phyloP scores from a whole-genome alignment of 2,797 vertebrate genomes.

The Coluber constrictor region DNA sequence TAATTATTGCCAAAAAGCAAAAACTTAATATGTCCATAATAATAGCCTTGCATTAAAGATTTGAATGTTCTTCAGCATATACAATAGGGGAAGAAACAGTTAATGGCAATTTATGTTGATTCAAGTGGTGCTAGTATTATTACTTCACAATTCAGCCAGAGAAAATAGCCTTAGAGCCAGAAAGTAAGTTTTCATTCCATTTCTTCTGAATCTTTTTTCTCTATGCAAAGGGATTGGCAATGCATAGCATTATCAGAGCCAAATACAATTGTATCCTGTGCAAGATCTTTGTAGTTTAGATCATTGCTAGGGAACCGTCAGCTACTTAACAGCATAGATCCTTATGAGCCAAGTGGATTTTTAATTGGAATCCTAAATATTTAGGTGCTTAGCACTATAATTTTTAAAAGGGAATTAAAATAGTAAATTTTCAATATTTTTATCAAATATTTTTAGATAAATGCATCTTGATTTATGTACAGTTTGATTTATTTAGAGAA shows the following conservation, averaged over 20 bases:
- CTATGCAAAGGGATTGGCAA: slow-evolving; percentile 13
- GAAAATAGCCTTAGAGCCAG: background rate
- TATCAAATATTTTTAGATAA: background rate
- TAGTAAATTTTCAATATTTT: background rate
- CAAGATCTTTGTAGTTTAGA: background rate
- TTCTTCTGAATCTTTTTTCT: background rate
- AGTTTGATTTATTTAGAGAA: background rate
- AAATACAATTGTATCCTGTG: slow-evolving; percentile 13
- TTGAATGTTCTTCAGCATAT: background rate
- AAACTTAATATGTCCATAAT: background rate
- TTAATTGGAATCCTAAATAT: background rate
- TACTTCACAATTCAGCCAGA: slow-evolving; percentile 18
- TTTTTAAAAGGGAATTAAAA: background rate
- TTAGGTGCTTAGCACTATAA: background rate
- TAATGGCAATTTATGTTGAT: slow-evolving; percentile 23
- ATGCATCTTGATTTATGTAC: background rate
- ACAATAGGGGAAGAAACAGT: background rate
- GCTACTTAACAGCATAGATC: background rate
- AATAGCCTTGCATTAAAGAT: background rate
- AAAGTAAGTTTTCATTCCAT: slow-evolving; percentile 12
- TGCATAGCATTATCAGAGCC: background rate
- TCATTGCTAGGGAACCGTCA: background rate
- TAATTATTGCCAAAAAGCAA: background rate
- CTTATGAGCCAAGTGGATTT: background rate
- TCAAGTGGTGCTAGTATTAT: slow-evolving; percentile 26